phyloP scores from a whole-genome alignment of 2,113 vertebrate species.

The Lagenorhynchus albirostris region DNA sequence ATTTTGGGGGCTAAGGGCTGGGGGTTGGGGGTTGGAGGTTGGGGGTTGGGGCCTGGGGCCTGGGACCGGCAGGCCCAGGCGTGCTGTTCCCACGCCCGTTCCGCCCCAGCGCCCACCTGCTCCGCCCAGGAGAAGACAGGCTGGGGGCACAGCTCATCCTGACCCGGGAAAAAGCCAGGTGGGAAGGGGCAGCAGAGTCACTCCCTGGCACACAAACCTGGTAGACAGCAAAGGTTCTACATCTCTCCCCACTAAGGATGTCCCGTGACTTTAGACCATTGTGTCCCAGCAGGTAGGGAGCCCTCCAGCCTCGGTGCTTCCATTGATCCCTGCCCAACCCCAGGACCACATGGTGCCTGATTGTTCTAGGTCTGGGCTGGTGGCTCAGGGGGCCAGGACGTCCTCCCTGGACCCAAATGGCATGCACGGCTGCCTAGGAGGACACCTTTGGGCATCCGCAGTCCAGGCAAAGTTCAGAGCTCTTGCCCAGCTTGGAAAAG shows the following conservation, averaged over 20 bases:
- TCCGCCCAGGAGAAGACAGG: conserved; percentile 48
- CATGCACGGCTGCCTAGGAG: not conserved
- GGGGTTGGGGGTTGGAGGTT: not conserved
- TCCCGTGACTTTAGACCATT: not conserved
- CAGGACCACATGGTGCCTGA: not conserved
- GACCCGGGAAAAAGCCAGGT: conserved; percentile 3
- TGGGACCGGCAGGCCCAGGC: not conserved
- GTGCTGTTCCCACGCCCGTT: conserved; percentile 69
- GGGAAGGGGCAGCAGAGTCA: not conserved
- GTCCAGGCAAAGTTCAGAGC: not conserved
- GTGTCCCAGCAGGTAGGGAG: not conserved
- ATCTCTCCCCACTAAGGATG: not conserved
- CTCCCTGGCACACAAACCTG: not conserved
- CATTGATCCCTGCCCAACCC: not conserved
- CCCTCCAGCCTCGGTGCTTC: not conserved
- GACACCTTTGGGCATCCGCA: not conserved
- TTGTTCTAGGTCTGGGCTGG: not conserved
- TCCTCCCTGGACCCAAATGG: not conserved
- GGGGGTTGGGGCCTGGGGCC: not conserved
- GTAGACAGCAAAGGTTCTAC: not conserved
- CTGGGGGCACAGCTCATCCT: not conserved
- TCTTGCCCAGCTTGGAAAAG: not conserved
- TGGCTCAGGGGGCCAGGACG: not conserved
- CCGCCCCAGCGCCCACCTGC: conserved; percentile 66
- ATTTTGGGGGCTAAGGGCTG: not conserved